A percentile compares a stretch with the other conserved stretches of the same genome.
Evolutionary conservation across 2,113 vertebrate genomes (phyloP).

Genomic region (Chunga burmeisteri): DNA sequence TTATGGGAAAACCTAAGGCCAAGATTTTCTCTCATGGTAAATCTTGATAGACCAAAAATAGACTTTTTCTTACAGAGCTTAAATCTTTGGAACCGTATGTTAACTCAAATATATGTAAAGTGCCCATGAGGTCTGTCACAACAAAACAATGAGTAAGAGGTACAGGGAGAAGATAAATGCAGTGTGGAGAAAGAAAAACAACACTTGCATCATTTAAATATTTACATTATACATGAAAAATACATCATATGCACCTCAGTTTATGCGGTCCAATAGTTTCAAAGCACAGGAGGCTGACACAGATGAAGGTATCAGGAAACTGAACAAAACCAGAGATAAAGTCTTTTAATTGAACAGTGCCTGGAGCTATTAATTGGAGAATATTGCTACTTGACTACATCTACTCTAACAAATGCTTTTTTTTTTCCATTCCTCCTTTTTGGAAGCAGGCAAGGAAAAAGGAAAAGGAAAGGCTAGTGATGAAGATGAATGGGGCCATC

Average conservation of each 20-base stretch:
- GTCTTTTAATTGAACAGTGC: not conserved
- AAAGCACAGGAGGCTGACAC: not conserved
- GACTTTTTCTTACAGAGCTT: not conserved
- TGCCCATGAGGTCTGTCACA: not conserved
- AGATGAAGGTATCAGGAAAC: not conserved
- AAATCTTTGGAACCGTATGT: not conserved
- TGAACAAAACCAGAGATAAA: not conserved
- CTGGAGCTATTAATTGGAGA: not conserved
- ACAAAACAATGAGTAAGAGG: not conserved
- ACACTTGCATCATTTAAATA: not conserved
- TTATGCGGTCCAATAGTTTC: not conserved
- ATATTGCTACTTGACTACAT: not conserved
- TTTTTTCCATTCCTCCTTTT: not conserved
- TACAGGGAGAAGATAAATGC: not conserved
- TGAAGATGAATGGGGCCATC: conserved; percentile 5
- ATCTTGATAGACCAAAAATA: not conserved
- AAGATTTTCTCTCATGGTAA: not conserved
- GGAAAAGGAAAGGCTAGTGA: not conserved
- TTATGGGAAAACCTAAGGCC: not conserved
- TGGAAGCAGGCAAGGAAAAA: not conserved
- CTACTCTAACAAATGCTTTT: not conserved
- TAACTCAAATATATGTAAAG: not conserved
- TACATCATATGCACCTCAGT: not conserved
- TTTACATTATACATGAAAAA: not conserved
- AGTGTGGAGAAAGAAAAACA: not conserved